phyloP scores from a whole-genome alignment of 2,113 vertebrate genomes.

The Bothrops jararaca region DNA sequence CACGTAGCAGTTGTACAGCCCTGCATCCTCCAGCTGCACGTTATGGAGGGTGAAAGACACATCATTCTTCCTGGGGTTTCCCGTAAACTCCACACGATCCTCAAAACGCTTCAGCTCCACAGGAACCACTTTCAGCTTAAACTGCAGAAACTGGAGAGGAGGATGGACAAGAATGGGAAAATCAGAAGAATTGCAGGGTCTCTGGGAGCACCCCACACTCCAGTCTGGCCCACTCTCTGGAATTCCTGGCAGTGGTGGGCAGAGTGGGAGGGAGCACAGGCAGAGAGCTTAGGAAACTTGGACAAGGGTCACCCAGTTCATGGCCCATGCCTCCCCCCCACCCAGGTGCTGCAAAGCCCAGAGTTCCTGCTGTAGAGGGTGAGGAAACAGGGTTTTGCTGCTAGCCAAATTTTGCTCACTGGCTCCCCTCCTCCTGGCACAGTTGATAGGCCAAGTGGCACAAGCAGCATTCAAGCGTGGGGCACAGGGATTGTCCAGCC shows the following conservation, averaged over 20 bases:
- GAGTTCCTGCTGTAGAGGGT: neutral
- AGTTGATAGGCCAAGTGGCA: neutral
- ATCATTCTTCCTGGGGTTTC: conserved; percentile 89
- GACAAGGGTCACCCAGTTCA: neutral
- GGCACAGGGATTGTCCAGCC: too few species aligned
- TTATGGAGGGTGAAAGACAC: conserved; percentile 87
- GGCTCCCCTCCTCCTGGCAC: neutral
- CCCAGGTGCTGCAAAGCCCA: neutral
- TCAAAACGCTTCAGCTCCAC: conserved; percentile 78
- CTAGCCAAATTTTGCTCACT: neutral
- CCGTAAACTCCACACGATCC: conserved; percentile 85
- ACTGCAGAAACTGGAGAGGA: conserved; percentile 83
- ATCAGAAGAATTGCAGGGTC: neutral
- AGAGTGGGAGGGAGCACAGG: neutral
- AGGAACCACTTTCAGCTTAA: conserved; percentile 81
- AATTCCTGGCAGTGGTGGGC: neutral
- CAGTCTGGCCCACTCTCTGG: neutral
- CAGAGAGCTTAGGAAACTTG: neutral
- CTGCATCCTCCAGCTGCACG: conserved; percentile 83
- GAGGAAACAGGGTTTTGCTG: neutral
- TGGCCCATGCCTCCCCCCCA: neutral
- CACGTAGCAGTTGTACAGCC: conserved; percentile 88
- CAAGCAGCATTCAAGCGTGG: too few species aligned
- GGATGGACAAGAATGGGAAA: neutral
- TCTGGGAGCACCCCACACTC: neutral